Conservation (phyloP, 2,797 vertebrate genomes). For the Smutsia temminckii region DNA sequence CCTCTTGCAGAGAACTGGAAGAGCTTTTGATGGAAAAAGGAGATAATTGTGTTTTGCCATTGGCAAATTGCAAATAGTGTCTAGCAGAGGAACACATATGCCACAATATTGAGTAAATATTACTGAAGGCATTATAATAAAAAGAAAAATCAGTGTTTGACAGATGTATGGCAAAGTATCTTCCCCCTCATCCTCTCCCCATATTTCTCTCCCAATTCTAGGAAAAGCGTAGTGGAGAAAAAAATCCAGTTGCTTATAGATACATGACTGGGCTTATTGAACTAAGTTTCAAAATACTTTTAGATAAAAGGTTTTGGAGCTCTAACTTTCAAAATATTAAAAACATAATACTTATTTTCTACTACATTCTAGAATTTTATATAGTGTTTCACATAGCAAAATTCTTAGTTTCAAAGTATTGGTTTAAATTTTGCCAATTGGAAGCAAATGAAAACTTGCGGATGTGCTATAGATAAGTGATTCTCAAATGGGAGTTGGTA, state of each 20-base stretch:
- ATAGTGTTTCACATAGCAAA: constrained; percentile 41
- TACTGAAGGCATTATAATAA: neutral
- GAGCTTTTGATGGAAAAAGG: constrained; percentile 56
- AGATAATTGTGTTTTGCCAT: constrained; percentile 60
- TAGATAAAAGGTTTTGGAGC: constrained; percentile 23
- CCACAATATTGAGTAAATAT: constrained; percentile 52
- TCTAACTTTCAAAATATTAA: constrained; percentile 20
- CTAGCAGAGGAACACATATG: neutral
- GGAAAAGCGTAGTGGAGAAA: neutral
- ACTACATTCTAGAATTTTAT: neutral
- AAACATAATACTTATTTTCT: neutral
- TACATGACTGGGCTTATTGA: neutral
- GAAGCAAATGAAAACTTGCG: constrained; percentile 70
- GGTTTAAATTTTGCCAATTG: constrained; percentile 64
- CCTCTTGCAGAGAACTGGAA: constrained; percentile 52
- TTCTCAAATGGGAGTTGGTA: constrained; percentile 64
- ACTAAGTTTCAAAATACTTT: neutral
- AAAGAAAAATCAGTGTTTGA: constrained; percentile 18
- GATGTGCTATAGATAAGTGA: constrained; percentile 71
- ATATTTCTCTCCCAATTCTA: constrained; percentile 3
- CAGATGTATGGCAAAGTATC: neutral
- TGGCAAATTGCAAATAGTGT: constrained; percentile 55
- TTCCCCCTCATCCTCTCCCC: neutral
- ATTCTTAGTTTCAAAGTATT: constrained; percentile 54
- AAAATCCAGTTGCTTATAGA: neutral